These are phyloP conservation scores for Zophobas morio DNA, from an alignment of 1,140 invertebrate species.

Conservation along the genomic window DNA sequence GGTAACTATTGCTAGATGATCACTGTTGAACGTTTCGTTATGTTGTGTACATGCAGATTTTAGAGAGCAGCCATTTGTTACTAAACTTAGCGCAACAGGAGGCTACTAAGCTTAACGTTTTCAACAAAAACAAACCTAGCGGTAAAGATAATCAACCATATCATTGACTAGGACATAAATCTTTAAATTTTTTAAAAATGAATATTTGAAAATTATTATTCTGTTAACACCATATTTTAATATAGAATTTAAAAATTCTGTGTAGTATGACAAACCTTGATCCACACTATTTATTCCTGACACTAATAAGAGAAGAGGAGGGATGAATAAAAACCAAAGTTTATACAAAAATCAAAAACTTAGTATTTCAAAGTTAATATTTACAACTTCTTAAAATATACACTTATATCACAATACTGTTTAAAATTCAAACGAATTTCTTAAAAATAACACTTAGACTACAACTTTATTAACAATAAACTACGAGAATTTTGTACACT, in stretches of 20 bases:
- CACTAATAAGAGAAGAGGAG: neutral
- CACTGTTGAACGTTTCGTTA: neutral
- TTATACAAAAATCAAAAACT: conserved; percentile 47
- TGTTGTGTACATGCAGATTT: conserved; percentile 53
- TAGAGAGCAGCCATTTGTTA: conserved; percentile 61
- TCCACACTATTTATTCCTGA: no score
- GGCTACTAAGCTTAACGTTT: conserved; percentile 53
- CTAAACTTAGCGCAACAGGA: conserved; percentile 60
- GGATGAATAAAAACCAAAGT: neutral
- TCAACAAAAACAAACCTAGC: conserved; percentile 27
- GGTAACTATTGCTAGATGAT: conserved; percentile 47
- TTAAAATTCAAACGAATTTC: conserved; percentile 29
- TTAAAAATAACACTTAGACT: neutral
- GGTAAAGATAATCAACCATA: neutral
- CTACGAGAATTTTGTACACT: conserved; percentile 47
- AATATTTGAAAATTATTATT: no score
- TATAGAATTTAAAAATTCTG: no score
- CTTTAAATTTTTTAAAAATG: no score
- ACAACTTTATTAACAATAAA: conserved; percentile 28
- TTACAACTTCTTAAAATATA: conserved; percentile 25
- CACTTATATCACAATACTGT: conserved; percentile 45
- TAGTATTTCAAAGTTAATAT: conserved; percentile 22
- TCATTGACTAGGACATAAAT: no score
- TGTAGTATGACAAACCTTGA: no score
- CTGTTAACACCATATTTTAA: no score